Base-by-base conservation (phyloP, 2,888 invertebrate species). In the Sialis fuliginosa region DNA sequence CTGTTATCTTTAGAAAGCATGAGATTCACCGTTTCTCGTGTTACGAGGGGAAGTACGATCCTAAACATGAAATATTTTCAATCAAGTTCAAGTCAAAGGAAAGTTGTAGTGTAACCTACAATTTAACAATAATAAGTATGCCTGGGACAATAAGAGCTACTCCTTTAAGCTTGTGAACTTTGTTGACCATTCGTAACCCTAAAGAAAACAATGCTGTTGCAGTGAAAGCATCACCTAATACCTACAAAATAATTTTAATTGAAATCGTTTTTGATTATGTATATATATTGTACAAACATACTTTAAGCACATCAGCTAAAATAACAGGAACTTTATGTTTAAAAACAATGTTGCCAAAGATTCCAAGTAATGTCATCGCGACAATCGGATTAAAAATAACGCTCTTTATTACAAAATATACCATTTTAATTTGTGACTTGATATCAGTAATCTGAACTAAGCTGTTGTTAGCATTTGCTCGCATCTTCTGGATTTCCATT, bases 121-220 rank as follows among this genome's bases (percentile, higher is more conserved):
- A 72, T 73, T 96, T 96, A 7, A 87, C 81, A 60, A 85, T 78
- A 53, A 95, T 90, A 44, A 96, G 71, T 50, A 95, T 81, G 53
- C 84, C 81, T 2, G 93, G 90, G 42, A 88, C 71, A 4, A 93
- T 70, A 33, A 92, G 70, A 0, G 84, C 83, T 33, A 81, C 77
- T 1, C 91, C 87, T 58, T 77, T 74, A 9, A 90, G 63, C 50
- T 81, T 77, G 52, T 81, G 79, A 45, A 89, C 79, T 64, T 90
- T 89, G 6, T 92, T 93, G 9, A 93, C 91, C 82, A 96, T 91
- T 60, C 87, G 78, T 35, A 93, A 67, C 1, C 96, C 96, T 13
- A 96, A 70, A 46, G 91, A 69, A 62, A 96, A 95, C 33, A 96
- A 68, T 1, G 95, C 92, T 41, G 87, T 80, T 1, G 91, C 92